Evolutionary conservation across 1,140 invertebrate genomes (phyloP), one percentile per base, ranked within the genome.

Genomic region (Lasioglossum albipes): DNA sequence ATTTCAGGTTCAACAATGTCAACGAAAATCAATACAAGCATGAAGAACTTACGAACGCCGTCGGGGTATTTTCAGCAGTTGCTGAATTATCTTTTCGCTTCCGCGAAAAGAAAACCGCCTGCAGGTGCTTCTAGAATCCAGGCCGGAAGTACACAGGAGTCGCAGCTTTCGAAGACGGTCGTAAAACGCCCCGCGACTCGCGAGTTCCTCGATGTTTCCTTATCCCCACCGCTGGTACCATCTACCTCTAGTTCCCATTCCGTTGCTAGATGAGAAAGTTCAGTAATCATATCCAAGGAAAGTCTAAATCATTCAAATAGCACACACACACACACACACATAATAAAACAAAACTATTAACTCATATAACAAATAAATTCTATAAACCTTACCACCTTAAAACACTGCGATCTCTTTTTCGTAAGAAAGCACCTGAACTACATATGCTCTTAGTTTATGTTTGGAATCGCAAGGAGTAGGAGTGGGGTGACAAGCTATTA

Each of bases 111-210:
- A 82, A 78, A 73, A 81, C 74, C 49, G 72, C 49, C 74, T 61
- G 72, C 0, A 72, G 71, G 69, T 75, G 70, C n/a, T 85, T 85
- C 75, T 75, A 85, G 84, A 87, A 87, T 83, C 72, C 68, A 86
- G 84, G 74, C 84, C 85, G 85, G 84, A 87, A 87, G 81, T 83
- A 62, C 73, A 67, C 69, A 81, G 66, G 70, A 87, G 84, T 86
- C 77, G 71, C 84, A 86, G 85, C 85, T 87, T 87, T 86, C 85
- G 84, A 87, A 86, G 85, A 86, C 84, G 85, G 83, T 87, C 85
- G 85, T 87, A 87, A 87, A 87, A 86, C 81, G 81, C 75, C 84
- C 84, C 81, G 69, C 70, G 81, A 86, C 84, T 81, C 81, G 69
- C 70, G 81, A 86, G 74, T 83, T 82, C 79, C 81, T 36, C 68